Percentiles rank a stretch among this genome's conserved stretches.
Conservation (phyloP, 2,888 invertebrate species). For the Empis livida region DNA sequence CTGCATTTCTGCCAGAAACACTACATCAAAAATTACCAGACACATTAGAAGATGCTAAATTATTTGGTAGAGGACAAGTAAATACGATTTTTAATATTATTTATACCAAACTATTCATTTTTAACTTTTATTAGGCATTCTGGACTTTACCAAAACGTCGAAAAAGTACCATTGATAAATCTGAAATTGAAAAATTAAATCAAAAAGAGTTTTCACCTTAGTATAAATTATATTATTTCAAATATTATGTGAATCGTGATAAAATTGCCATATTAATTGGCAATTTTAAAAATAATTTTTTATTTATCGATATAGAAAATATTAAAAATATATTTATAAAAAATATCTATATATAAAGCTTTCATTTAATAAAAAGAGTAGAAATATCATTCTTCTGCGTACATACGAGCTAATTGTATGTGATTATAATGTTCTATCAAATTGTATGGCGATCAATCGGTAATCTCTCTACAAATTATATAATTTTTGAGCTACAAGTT, state of each 20-base stretch:
- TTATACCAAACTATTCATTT: background rate
- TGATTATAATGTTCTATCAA: too few relatives aligned
- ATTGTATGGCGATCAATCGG: too few relatives aligned
- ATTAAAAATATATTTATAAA: too few relatives aligned
- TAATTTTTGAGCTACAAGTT: too few relatives aligned
- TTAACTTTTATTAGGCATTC: constrained; percentile 27
- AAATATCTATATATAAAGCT: too few relatives aligned
- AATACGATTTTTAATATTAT: constrained; percentile 6
- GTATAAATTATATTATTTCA: background rate
- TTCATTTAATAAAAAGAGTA: too few relatives aligned
- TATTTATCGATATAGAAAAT: too few relatives aligned
- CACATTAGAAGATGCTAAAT: constrained; percentile 46
- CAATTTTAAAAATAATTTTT: too few relatives aligned
- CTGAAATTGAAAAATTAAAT: constrained; percentile 20
- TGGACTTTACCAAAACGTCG: constrained; percentile 33
- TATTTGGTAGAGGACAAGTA: constrained; percentile 41
- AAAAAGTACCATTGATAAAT: constrained; percentile 6
- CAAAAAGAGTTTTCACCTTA: constrained; percentile 6
- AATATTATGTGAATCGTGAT: constrained; percentile 8
- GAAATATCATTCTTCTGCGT: too few relatives aligned
- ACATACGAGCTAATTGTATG: too few relatives aligned
- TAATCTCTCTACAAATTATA: too few relatives aligned
- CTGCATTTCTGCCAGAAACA: constrained; percentile 48
- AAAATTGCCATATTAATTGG: too few relatives aligned
- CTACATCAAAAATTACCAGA: constrained; percentile 48